These are phyloP conservation scores for Natrix natrix DNA, from an alignment of 2,797 vertebrate genomes.

Conservation along the genomic window DNA sequence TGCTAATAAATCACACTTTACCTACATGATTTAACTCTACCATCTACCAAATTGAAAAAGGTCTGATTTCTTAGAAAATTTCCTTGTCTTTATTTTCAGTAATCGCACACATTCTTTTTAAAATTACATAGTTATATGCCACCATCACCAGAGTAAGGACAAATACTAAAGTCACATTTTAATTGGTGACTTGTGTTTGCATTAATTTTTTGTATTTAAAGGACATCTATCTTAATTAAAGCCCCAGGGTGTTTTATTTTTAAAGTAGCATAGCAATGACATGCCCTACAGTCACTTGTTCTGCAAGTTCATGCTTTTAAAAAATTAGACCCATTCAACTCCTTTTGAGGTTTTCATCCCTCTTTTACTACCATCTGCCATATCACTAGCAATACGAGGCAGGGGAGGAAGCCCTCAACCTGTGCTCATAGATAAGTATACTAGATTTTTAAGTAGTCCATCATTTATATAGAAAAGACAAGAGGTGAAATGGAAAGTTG, in stretches of 20 bases:
- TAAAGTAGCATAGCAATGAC: background rate
- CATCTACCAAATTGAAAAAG: background rate
- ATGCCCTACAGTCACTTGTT: background rate
- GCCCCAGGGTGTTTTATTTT: background rate
- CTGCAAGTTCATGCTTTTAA: background rate
- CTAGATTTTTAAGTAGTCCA: slow-evolving; percentile 62
- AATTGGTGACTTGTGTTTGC: slow-evolving; percentile 19
- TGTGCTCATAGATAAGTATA: slow-evolving; percentile 53
- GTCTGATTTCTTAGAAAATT: background rate
- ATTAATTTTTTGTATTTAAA: background rate
- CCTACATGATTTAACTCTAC: background rate
- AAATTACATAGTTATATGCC: background rate
- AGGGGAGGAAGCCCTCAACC: slow-evolving; percentile 43
- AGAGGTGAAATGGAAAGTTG: slow-evolving; percentile 68
- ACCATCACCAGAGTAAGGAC: background rate
- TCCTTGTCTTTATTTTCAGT: background rate
- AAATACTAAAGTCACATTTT: slow-evolving; percentile 29
- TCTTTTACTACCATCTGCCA: slow-evolving; percentile 24
- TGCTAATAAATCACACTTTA: background rate
- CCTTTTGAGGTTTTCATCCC: background rate
- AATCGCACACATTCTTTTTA: background rate
- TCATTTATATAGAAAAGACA: slow-evolving; percentile 67
- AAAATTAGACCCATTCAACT: background rate
- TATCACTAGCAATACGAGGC: slow-evolving; percentile 45
- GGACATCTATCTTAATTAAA: background rate